A percentile compares a stretch with the other conserved stretches of the same genome.
Conservation (phyloP, 2,113 vertebrate genomes). For the Phalacrocorax pelagicus region DNA sequence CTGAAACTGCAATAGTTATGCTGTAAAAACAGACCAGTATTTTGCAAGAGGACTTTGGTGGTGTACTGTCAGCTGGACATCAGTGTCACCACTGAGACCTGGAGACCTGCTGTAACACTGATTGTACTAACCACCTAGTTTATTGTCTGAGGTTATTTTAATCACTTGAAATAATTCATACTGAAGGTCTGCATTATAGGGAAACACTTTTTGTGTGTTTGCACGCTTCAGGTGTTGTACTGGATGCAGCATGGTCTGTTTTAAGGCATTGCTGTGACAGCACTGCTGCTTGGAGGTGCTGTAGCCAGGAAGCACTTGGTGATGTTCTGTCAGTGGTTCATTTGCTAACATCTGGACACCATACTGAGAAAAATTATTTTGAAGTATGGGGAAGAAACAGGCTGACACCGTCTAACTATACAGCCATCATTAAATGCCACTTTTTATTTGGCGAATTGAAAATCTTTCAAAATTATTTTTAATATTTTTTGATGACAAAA, state of each 20-base stretch:
- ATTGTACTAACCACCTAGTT: neutral
- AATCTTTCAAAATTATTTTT: neutral
- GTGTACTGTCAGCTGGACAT: no score
- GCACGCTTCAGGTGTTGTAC: neutral
- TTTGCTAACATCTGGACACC: neutral
- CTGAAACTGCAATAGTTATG: no score
- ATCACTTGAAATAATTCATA: neutral
- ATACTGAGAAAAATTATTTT: neutral
- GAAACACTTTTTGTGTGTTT: neutral
- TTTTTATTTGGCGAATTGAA: neutral
- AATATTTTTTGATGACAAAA: neutral
- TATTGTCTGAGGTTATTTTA: neutral
- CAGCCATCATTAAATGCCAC: neutral
- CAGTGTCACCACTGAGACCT: neutral
- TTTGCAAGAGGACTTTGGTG: fast-evolving
- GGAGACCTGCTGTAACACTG: neutral
- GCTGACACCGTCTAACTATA: neutral
- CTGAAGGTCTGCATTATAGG: neutral
- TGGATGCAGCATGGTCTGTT: neutral
- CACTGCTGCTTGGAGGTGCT: neutral
- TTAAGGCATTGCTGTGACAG: neutral
- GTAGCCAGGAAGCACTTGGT: neutral
- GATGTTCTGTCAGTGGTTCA: neutral
- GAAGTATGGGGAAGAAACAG: neutral
- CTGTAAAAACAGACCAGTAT: neutral